Base-by-base conservation (phyloP, 92 coral and sea anemone species). In the Scolanthus callimorphus region DNA sequence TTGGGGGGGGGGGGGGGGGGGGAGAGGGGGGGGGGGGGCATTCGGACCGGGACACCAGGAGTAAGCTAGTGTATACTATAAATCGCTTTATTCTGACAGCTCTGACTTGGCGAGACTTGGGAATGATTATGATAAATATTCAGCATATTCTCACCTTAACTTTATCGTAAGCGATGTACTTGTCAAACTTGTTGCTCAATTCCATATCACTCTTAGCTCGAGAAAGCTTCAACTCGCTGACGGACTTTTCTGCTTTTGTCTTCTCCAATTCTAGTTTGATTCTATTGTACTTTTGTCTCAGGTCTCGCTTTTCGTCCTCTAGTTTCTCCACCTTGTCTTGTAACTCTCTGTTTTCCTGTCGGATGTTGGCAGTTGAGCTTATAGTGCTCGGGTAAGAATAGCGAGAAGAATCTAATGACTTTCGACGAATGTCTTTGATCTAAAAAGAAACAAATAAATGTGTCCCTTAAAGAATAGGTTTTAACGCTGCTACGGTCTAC, bases 261-360 rank as follows among this genome's bases (percentile, higher is more conserved):
- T 53, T 76, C 11, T 69, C 70, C 1, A 62, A 31, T 20, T 76
- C 74, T 11, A 41, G 57, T 62, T 81, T 71, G 9, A 74, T 66
- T 37, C 75, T 55, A 17, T 58, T 45, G 19, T 85, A 67, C 52
- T 89, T 68, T 17, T 50, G 37, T 28, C 57, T 49, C 20, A 89
- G 78, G 29, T 59, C 74, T 27, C 43, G 27, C 25, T 84, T 89
- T 2, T 89, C 88, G 10, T 17, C 51, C 22, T 84, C 77, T 17
- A 89, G 70, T 17, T 44, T 45, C 31, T 29, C 17, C 10, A 80
- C 70, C 54, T 62, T 78, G 47, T 84, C 79, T 43, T 71, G 50
- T 3, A 75, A 73, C 1, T 67, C 53, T 43, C 61, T 74, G 29
- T 77, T 52, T 27, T 54, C 27, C 1, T 57, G 66, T 38, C 55